A percentile compares a stretch with the other conserved stretches of the same genome.
Evolutionary conservation across 2,797 vertebrate species (phyloP).

Genomic region (Hybognathus amarus): DNA sequence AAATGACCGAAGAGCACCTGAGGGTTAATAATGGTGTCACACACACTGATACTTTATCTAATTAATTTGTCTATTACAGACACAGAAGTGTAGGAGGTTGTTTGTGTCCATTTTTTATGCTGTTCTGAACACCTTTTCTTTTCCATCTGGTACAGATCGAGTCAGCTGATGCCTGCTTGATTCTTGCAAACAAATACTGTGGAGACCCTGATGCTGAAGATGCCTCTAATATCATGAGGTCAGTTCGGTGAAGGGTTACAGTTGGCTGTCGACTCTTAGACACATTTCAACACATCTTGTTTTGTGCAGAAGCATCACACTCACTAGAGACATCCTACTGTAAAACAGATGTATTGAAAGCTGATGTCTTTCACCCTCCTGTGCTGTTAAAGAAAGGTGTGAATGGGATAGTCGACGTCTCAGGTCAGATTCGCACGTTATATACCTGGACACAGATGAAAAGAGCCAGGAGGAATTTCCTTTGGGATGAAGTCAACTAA

Average conservation of each 20-base stretch:
- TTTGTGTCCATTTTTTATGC: not conserved
- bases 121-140: not conserved
- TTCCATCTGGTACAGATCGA: conserved; percentile 86
- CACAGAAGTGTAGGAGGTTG: not conserved
- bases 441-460: conserved; percentile 51
- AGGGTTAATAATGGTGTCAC: not conserved
- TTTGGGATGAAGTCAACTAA: conserved; percentile 30
- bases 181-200: conserved; percentile 99
- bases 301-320: not conserved
- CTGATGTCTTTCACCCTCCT: conserved; percentile 42
- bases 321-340: conserved; percentile 14
- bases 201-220: conserved; percentile 98
- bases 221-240: conserved; percentile 99
- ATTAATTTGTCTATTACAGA: not conserved
- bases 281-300: not conserved
- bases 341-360: conserved; percentile 30
- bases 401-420: conserved; percentile 49
- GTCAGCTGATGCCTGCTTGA: conserved; percentile 96
- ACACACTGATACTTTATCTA: not conserved
- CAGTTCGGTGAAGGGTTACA: conserved; percentile 52
- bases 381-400: conserved; percentile 49
- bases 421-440: conserved; percentile 42
- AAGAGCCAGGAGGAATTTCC: conserved; percentile 32
- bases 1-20: too few species aligned
- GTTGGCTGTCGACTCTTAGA: not conserved